A percentile compares a stretch with the other conserved stretches of the same genome.
Conservation (phyloP, 2,888 invertebrate genomes). For the Digitonthophagus gazella region DNA sequence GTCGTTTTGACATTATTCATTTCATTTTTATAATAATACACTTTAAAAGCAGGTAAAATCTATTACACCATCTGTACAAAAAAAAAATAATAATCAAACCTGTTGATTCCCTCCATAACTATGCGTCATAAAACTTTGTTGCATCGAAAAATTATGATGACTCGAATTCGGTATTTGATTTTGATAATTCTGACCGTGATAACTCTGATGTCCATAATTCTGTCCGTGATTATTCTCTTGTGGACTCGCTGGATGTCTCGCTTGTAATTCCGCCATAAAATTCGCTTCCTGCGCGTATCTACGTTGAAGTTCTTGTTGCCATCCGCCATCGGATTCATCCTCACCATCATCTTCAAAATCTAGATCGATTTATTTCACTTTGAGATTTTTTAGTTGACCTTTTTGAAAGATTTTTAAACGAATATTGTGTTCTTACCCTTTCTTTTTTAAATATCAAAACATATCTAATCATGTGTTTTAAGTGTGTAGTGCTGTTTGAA, state of each 20-base stretch:
- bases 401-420: too few relatives aligned
- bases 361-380: too few relatives aligned
- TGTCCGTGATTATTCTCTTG: conserved; percentile 38
- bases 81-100: too few relatives aligned
- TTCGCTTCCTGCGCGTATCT: conserved; percentile 60
- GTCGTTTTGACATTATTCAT: too few relatives aligned
- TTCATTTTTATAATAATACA: too few relatives aligned
- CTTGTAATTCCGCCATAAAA: conserved; percentile 57
- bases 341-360: conserved; percentile 73
- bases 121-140: conserved; percentile 37
- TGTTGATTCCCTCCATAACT: conserved; percentile 27
- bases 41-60: too few relatives aligned
- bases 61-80: too few relatives aligned
- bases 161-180: conserved; percentile 34
- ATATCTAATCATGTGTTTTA: background rate
- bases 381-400: too few relatives aligned
- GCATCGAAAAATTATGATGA: conserved; percentile 27
- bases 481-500: background rate
- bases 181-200: conserved; percentile 34
- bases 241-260: conserved; percentile 51
- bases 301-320: conserved; percentile 59
- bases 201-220: conserved; percentile 36
- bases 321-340: conserved; percentile 58
- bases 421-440: background rate
- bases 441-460: background rate